These are phyloP conservation scores for Plecotus auritus DNA, from an alignment of 2,113 vertebrate genomes.

Conservation along the genomic window DNA sequence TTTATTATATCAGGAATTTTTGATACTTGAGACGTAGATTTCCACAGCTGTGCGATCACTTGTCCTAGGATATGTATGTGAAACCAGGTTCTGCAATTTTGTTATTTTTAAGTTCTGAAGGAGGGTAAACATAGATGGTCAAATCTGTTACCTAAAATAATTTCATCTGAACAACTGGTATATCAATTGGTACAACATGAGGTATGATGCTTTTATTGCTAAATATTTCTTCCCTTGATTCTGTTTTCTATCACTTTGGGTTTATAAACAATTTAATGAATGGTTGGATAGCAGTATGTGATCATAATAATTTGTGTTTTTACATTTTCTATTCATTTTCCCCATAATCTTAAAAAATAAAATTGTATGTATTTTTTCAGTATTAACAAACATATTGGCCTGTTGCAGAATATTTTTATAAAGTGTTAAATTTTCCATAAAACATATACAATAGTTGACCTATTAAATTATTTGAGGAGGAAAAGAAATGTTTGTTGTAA, in stretches of 20 bases:
- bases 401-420: background rate
- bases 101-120: constrained; percentile 46
- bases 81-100: constrained; percentile 37
- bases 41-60: constrained; percentile 68
- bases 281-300: background rate
- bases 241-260: background rate
- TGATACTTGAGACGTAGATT: constrained; percentile 72
- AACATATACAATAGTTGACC: background rate
- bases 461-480: constrained; percentile 13
- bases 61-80: background rate
- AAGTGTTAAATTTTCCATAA: constrained; percentile 19
- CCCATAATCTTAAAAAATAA: background rate
- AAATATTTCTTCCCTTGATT: background rate
- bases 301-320: background rate
- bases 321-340: background rate
- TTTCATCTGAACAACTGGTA: background rate
- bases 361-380: background rate
- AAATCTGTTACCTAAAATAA: background rate
- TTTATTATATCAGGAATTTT: constrained; percentile 75
- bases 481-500: background rate
- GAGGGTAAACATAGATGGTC: background rate
- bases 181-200: background rate
- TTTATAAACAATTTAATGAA: background rate
- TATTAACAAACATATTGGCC: background rate
- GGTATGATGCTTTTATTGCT: constrained; percentile 1